Base-by-base conservation (phyloP, 2,113 vertebrate species). In the Callipepla squamata region DNA sequence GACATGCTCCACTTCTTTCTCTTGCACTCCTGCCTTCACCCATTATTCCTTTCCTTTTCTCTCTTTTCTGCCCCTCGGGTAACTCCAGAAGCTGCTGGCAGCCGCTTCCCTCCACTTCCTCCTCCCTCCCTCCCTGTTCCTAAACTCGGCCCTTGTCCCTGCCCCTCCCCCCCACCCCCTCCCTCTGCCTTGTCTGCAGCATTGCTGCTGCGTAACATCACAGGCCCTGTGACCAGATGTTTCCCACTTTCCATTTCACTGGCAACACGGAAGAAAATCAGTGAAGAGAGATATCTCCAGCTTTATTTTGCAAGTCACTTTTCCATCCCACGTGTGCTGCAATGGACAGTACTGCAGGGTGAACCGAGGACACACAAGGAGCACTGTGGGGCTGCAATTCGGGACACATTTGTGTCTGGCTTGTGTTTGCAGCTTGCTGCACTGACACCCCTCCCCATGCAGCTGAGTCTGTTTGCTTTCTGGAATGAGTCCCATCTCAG, bases 391-490 rank as follows among this genome's bases (percentile, higher is more conserved):
- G 61, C 44, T 78, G 87, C 55, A 48, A 76, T 28, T 7, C 45
- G 7, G 66, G 59, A 30, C 34, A 7, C 2, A 0, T 25, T 51
- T 19, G 44, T 72, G 25, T 5, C 44, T 1, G 1, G 5, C 34
- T 21, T 23, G 16, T 0, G 3, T 26, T 28, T 20, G 1, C 0
- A 1, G 28, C 32, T 69, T 28, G 18, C 38, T 30, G 57, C 0
- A 0, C 47, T 40, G 19, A 47, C 0, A 0, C 22, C 19, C 45
- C 9, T 62, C 18, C 61, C 2, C 1, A 7, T 2, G 3, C 1
- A 0, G 53, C 40, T 19, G 5, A 32, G 32, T 19, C 6, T 38
- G 17, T 13, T 38, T 5, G 6, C 70, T 67, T 40, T 32, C 25
- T 13, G 25, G 22, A 9, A 11, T 0, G 0, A 45, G 3, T 47